Conservation (phyloP, 1,140 invertebrate species). For the Octopus bimaculoides region DNA sequence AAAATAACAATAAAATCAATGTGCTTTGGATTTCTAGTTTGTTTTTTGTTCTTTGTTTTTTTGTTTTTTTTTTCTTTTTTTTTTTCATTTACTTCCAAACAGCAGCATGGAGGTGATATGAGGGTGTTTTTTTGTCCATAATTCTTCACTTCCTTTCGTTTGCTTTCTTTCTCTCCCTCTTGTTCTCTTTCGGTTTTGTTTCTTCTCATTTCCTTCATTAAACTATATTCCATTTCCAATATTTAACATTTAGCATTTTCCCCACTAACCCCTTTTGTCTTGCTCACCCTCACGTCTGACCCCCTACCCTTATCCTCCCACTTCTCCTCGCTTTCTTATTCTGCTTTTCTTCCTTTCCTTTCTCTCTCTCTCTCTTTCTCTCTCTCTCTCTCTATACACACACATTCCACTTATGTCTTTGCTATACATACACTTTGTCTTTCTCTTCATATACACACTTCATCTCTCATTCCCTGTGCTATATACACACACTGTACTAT, state of each 20-base stretch:
- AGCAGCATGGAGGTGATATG: too few relatives aligned
- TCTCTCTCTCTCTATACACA: conserved; percentile 1
- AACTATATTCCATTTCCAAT: conserved; percentile 7
- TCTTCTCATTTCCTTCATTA: conserved; percentile 5
- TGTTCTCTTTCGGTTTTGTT: conserved; percentile 7
- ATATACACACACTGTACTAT: not conserved
- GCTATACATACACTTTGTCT: too few relatives aligned
- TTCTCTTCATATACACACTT: not conserved
- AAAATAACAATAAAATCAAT: too few relatives aligned
- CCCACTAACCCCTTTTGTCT: not conserved
- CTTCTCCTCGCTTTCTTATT: not conserved
- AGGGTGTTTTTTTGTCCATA: too few relatives aligned
- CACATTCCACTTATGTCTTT: not conserved
- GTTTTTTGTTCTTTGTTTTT: too few relatives aligned
- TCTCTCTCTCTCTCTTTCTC: not conserved
- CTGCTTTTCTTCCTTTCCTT: not conserved
- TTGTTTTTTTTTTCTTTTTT: too few relatives aligned
- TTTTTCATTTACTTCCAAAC: too few relatives aligned
- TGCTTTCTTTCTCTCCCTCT: conserved; percentile 2
- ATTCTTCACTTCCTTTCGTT: too few relatives aligned
- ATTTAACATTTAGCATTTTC: not conserved
- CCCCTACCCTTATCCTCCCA: not conserved
- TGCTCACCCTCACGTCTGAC: too few relatives aligned
- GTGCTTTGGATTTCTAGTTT: too few relatives aligned
- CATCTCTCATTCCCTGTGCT: not conserved